Evolutionary conservation across 2,797 vertebrate species (phyloP).

Genomic region (Lophotriccus pileatus): DNA sequence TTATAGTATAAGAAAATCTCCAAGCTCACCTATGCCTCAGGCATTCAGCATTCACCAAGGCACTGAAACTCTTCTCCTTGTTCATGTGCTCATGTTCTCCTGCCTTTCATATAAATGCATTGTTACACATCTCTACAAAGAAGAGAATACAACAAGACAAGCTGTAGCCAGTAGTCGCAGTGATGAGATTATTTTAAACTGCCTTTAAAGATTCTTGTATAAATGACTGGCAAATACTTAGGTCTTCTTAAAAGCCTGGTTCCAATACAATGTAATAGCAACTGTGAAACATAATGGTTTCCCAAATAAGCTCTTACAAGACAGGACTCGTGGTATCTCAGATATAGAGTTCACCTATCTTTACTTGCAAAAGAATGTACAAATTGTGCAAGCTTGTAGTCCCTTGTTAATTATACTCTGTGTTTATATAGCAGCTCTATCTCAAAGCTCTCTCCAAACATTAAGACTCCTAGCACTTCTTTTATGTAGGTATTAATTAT

Average conservation of each 20-base stretch:
- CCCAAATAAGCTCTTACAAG: not conserved
- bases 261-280: not conserved
- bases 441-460: constrained; percentile 32
- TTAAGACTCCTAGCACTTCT: constrained; percentile 19
- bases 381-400: not conserved
- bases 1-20: not conserved
- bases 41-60: not conserved
- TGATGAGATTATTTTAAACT: not conserved
- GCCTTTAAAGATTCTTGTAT: not conserved
- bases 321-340: not conserved
- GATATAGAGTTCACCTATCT: not conserved
- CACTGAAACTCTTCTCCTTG: not conserved
- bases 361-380: constrained; percentile 9
- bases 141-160: constrained; percentile 4
- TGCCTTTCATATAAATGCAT: not conserved
- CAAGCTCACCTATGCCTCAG: not conserved
- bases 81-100: not conserved
- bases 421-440: constrained; percentile 25
- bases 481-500: constrained; percentile 59
- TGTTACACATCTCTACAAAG: not conserved
- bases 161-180: not conserved
- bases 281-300: not conserved
- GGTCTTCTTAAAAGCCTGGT: not conserved
- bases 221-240: constrained; percentile 16
- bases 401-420: constrained; percentile 14